These are phyloP conservation scores for Araneus ventricosus DNA, from an alignment of 1,140 invertebrate species.

Conservation along the genomic window DNA sequence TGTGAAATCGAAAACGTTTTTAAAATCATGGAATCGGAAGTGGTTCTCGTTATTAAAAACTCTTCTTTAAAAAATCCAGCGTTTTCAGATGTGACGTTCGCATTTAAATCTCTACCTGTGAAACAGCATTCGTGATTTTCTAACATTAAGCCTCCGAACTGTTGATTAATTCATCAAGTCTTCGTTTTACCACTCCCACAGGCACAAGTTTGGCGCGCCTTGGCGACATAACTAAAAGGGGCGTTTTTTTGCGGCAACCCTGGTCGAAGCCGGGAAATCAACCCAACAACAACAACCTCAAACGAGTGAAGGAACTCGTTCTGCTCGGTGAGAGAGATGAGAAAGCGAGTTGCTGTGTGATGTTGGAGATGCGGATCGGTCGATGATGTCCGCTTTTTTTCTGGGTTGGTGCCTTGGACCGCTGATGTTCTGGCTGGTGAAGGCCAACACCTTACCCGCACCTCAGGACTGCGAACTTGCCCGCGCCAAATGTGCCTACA, in stretches of 20 bases:
- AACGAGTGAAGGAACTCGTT: constrained; percentile 36
- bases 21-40: no score
- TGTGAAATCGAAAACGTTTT: no score
- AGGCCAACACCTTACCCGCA: constrained; percentile 41
- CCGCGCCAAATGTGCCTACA: constrained; percentile 86
- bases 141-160: not conserved
- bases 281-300: constrained; percentile 11
- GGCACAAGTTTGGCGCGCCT: not conserved
- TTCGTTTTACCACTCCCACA: not conserved
- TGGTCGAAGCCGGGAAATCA: not conserved
- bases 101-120: no score
- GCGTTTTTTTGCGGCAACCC: constrained; percentile 23
- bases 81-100: no score
- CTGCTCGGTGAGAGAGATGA: not conserved
- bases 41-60: no score
- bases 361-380: constrained; percentile 17
- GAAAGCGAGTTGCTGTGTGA: not conserved
- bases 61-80: no score
- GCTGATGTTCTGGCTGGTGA: not conserved
- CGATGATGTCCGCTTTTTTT: constrained; percentile 32
- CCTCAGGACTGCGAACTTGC: constrained; percentile 84
- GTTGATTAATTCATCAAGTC: not conserved
- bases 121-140: no score
- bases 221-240: not conserved
- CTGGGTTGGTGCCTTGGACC: not conserved